These are phyloP conservation scores for Chaunax sp. DNA, from an alignment of 2,797 vertebrate genomes.

Conservation along the genomic window DNA sequence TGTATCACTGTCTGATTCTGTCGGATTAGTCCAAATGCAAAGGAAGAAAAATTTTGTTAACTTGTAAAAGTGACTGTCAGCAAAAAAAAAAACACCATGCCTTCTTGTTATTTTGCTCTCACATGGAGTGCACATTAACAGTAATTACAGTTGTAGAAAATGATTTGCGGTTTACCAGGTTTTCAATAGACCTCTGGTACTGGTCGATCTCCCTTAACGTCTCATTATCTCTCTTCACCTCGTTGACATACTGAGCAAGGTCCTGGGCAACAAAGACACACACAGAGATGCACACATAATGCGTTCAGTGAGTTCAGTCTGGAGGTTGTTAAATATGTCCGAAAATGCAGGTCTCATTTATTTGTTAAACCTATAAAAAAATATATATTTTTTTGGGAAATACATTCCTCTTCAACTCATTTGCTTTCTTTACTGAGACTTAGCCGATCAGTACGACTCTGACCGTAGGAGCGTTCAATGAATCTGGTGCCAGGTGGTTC, in stretches of 20 bases:
- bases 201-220: conserved; percentile 93
- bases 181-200: conserved; percentile 95
- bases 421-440: background rate
- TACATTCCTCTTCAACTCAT: background rate
- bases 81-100: background rate
- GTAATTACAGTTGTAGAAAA: background rate
- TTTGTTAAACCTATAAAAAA: background rate
- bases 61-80: background rate
- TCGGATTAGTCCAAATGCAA: background rate
- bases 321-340: background rate
- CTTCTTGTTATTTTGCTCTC: background rate
- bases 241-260: conserved; percentile 95
- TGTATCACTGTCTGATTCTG: background rate
- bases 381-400: background rate
- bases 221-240: conserved; percentile 96
- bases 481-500: background rate
- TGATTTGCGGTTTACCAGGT: conserved; percentile 86
- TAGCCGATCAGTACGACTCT: background rate
- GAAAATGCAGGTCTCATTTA: background rate
- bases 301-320: background rate
- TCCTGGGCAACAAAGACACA: conserved; percentile 81
- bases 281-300: conserved; percentile 40
- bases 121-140: background rate
- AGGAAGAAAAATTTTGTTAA: background rate
- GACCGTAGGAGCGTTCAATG: background rate